Evolutionary conservation across 2,113 vertebrate genomes (phyloP).

Genomic region (Antechinus stuartii): DNA sequence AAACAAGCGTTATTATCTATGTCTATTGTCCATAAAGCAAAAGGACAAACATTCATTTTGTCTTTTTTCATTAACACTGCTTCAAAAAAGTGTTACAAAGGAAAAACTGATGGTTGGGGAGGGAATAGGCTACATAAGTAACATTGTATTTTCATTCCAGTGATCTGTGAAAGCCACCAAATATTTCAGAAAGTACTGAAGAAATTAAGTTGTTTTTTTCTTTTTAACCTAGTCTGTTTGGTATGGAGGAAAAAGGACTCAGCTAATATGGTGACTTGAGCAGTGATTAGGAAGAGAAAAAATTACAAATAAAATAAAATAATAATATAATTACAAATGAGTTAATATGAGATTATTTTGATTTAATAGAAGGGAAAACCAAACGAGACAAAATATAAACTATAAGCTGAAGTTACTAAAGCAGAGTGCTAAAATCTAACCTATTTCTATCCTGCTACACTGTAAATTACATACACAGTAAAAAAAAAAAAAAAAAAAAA

Average conservation of each 20-base stretch:
- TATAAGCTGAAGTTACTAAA: neutral
- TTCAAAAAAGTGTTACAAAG: neutral
- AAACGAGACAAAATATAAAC: neutral
- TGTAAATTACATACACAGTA: constrained; percentile 14
- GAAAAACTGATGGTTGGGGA: neutral
- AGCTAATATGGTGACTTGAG: constrained; percentile 1
- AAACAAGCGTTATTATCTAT: constrained; percentile 22
- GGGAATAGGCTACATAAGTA: neutral
- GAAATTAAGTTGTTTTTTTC: neutral
- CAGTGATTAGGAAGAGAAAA: neutral
- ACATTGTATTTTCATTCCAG: neutral
- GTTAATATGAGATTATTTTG: constrained; percentile 2
- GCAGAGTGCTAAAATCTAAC: neutral
- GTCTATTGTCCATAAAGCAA: neutral
- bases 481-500: too few relatives aligned
- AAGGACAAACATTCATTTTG: constrained; percentile 1
- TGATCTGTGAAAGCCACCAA: neutral
- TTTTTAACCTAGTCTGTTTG: neutral
- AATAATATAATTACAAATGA: neutral
- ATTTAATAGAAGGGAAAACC: constrained; percentile 42
- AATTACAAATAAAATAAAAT: neutral
- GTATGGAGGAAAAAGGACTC: neutral
- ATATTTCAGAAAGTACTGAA: neutral
- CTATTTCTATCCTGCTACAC: neutral
- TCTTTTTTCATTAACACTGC: neutral